A percentile compares a stretch with the other conserved stretches of the same genome.
phyloP scores from a whole-genome alignment of 2,113 vertebrate species.

The Oncorhynchus kisutch region DNA sequence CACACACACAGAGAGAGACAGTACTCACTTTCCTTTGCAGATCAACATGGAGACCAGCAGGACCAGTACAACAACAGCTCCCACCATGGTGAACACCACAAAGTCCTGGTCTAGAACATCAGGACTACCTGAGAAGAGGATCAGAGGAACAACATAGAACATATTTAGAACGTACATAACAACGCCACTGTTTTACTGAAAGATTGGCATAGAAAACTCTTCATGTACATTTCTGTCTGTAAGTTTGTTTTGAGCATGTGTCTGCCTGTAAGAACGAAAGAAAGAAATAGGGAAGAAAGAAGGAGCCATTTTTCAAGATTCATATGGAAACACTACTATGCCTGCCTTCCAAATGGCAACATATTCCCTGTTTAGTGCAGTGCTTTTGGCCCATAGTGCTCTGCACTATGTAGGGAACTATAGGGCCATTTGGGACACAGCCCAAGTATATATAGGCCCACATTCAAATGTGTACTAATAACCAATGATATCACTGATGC shows the following conservation, averaged over 20 bases:
- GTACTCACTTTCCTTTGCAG: conserved; percentile 12
- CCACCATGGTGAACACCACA: too few relatives aligned
- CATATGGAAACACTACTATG: background rate
- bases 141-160: background rate
- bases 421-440: too few relatives aligned
- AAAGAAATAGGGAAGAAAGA: background rate
- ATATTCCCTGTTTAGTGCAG: background rate
- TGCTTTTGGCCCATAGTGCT: too few relatives aligned
- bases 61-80: background rate
- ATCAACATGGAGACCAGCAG: background rate
- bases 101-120: background rate
- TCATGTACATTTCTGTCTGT: too few relatives aligned
- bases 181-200: background rate
- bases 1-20: background rate
- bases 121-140: conserved; percentile 4
- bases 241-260: too few relatives aligned
- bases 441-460: too few relatives aligned
- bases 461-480: background rate
- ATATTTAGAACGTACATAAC: background rate
- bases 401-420: too few relatives aligned
- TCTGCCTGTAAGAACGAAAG: background rate
- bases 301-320: background rate
- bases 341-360: background rate
- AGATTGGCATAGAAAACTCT: too few relatives aligned
- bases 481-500: too few relatives aligned